These are phyloP conservation scores for Sinocyclocheilus maitianheensis DNA, from an alignment of 2,113 vertebrate genomes.

Conservation along the genomic window DNA sequence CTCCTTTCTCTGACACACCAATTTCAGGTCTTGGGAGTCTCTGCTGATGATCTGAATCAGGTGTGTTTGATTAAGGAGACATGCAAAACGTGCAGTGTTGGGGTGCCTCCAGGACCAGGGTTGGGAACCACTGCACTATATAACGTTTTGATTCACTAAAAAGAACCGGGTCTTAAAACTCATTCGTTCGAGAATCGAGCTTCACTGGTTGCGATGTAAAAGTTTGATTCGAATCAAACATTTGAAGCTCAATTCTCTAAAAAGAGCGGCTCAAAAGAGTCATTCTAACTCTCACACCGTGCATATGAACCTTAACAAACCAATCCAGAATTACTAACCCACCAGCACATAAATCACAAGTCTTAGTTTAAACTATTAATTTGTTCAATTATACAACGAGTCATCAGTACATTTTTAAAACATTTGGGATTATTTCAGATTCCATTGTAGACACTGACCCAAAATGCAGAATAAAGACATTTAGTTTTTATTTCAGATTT, in stretches of 20 bases:
- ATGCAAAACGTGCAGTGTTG: too few species aligned
- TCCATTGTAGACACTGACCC: background rate
- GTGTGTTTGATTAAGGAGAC: too few species aligned
- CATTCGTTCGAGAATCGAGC: too few species aligned
- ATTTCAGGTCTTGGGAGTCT: too few species aligned
- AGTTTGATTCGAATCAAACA: too few species aligned
- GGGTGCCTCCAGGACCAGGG: too few species aligned
- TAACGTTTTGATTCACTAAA: background rate
- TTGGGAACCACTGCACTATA: background rate
- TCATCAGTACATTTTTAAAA: background rate
- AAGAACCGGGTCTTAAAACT: too few species aligned
- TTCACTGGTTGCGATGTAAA: too few species aligned
- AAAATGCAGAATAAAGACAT: background rate
- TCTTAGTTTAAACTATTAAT: background rate
- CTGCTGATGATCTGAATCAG: too few species aligned
- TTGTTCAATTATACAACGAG: background rate
- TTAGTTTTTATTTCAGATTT: conserved; percentile 17
- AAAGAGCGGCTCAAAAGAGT: too few species aligned
- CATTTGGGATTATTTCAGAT: background rate
- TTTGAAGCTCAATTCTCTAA: too few species aligned
- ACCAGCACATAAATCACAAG: background rate
- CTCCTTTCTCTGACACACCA: too few species aligned
- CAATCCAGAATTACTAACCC: background rate
- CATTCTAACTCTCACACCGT: background rate
- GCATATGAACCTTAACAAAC: background rate